Conservation (phyloP, 2,888 invertebrate genomes). For the Ypsolopha sequella region DNA sequence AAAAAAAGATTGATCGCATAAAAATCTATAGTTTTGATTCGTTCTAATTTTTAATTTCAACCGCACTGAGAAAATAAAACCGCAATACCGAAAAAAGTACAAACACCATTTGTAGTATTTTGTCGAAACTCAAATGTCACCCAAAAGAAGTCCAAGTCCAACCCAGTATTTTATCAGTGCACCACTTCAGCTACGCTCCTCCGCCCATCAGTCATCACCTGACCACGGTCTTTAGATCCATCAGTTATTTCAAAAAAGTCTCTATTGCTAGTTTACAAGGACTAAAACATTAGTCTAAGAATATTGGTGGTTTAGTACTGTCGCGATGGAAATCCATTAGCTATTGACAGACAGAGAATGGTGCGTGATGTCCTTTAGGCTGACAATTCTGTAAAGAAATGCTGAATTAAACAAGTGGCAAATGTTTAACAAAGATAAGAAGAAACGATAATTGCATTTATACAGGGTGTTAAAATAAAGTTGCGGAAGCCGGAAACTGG, state of each 20-base stretch:
- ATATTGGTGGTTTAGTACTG: background rate
- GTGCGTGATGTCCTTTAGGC: conserved; percentile 21
- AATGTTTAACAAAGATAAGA: no score
- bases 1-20: no score
- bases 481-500: no score
- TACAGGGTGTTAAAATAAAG: no score
- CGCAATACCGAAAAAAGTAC: no score
- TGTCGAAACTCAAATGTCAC: background rate
- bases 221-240: background rate
- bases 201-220: conserved; percentile 1
- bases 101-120: background rate
- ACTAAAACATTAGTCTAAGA: background rate
- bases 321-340: conserved; percentile 31
- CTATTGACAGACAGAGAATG: conserved; percentile 44
- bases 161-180: conserved; percentile 4
- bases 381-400: background rate
- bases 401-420: no score
- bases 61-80: no score
- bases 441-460: no score
- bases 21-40: no score
- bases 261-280: no score
- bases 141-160: background rate
- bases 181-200: background rate
- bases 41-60: no score
- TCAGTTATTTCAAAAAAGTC: background rate